Base-by-base conservation (phyloP, 2,797 vertebrate genomes). In the Paramormyrops hopkinsi region DNA sequence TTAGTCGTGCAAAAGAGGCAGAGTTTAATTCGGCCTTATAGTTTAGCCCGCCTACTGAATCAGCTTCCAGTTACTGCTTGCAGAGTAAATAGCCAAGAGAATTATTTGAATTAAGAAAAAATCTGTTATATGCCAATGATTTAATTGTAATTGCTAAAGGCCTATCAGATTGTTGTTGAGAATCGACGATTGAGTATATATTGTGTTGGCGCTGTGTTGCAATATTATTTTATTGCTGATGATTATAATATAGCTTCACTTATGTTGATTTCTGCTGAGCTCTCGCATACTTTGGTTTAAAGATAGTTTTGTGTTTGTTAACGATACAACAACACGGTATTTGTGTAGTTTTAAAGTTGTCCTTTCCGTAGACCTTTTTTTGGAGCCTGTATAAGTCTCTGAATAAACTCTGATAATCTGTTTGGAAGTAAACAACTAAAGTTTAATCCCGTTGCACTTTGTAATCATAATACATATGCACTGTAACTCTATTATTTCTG, bases 1-100 rank as follows among this genome's bases (percentile, higher is more conserved):
- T 19, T 89, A 84, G 3, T 2, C 59, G 44, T 46, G 41, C 37
- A 86, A 90, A 92, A 91, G 93, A 92, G 91, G 92, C 93, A 93
- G 22, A 62, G 6, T 73, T 50, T 56, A 82, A 51, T 53, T 37
- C 41, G 17, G 76, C 41, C 41, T 19, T 8, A 82, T 46, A 54
- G 37, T 56, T 19, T 59, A 83, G 73, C 51, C 73, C 88, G 73
- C 88, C 73, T 76, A 83, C 65, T 37, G 8, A 56, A 53, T 83
- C 51, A 59, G 48, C n/a, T 59, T 85, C 11, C n/a, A 25, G 82
- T 29, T 25, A n/a, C 76, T 41, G 19, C 76, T 82, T 82, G 41
- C 19, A 46, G 41, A 82, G 8, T 46, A 82, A 44, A 44, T n/a
- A 33, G 7, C 33, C 41, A 44, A 82, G 41, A 22, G 41, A 82